Evolutionary conservation across 2,113 vertebrate genomes (phyloP).

Genomic region (Perccottus glenii): DNA sequence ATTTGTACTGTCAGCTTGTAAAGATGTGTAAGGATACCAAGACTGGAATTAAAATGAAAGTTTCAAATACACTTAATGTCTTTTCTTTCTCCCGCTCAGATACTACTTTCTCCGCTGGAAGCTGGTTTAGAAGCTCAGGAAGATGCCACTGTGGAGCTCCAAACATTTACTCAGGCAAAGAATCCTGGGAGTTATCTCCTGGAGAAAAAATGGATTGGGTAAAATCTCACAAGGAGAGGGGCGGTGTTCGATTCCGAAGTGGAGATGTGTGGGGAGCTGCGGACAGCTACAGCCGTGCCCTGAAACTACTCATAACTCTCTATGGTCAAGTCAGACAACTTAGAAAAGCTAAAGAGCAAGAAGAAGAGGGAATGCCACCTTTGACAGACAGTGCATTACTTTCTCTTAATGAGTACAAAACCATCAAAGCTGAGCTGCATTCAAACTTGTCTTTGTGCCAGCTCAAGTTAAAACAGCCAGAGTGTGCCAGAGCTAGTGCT

Average conservation of each 20-base stretch:
- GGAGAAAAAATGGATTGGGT: conserved; percentile 81
- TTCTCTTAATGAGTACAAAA: conserved; percentile 67
- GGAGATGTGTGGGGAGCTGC: conserved; percentile 84
- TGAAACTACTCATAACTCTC: conserved; percentile 83
- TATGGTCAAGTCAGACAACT: conserved; percentile 11
- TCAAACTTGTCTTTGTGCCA: conserved; percentile 89
- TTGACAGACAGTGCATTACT: conserved; percentile 12
- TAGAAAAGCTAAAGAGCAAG: conserved; percentile 16
- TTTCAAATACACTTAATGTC: background rate
- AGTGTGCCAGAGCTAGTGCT: conserved; percentile 80
- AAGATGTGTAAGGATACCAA: background rate
- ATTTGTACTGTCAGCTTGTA: background rate
- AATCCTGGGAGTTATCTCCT: conserved; percentile 83
- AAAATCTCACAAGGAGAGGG: conserved; percentile 78
- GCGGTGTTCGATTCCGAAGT: conserved; percentile 80
- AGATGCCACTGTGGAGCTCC: conserved; percentile 73
- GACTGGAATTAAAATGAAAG: background rate
- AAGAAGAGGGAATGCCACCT: conserved; percentile 18
- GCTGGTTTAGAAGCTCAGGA: conserved; percentile 22
- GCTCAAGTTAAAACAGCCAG: conserved; percentile 82
- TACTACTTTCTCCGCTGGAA: conserved; percentile 41
- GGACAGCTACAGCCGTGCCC: conserved; percentile 83
- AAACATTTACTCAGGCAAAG: conserved; percentile 77
- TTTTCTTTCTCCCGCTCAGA: conserved; percentile 43
- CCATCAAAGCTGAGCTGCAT: conserved; percentile 79